Percentiles rank a stretch among this genome's conserved stretches.
These are phyloP conservation scores for Drymonia ruficornis DNA, from an alignment of 2,888 invertebrate species.

Conservation along the genomic window DNA sequence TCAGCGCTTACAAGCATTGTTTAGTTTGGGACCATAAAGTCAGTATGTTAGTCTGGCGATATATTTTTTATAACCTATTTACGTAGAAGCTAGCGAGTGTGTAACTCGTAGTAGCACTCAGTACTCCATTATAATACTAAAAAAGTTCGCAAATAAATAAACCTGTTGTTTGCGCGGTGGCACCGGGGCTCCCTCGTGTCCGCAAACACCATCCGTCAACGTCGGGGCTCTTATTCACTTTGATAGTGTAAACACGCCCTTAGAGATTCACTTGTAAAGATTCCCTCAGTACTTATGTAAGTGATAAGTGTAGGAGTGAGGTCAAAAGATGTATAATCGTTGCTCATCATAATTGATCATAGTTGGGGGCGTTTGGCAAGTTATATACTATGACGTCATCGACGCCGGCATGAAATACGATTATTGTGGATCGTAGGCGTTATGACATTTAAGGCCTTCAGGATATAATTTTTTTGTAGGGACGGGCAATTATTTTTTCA, in stretches of 20 bases:
- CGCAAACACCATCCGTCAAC: slow-evolving; percentile 66
- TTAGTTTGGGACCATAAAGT: too few relatives aligned
- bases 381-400: slow-evolving; percentile 13
- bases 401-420: slow-evolving; percentile 16
- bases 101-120: not conserved
- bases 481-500: too few relatives aligned
- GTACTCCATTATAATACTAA: slow-evolving; percentile 2
- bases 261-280: slow-evolving; percentile 44
- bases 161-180: slow-evolving; percentile 41
- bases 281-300: slow-evolving; percentile 18
- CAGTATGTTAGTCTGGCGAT: too few relatives aligned
- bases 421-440: slow-evolving; percentile 3
- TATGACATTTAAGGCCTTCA: slow-evolving; percentile 14
- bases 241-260: slow-evolving; percentile 56
- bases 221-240: slow-evolving; percentile 60
- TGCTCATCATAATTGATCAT: slow-evolving; percentile 23
- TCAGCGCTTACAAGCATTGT: too few relatives aligned
- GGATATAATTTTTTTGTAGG: not conserved
- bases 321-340: slow-evolving; percentile 29
- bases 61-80: too few relatives aligned
- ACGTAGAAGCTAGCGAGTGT: too few relatives aligned
- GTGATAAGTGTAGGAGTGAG: slow-evolving; percentile 11
- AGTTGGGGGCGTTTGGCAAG: slow-evolving; percentile 12
- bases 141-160: slow-evolving; percentile 50
- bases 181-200: slow-evolving; percentile 32